Evolutionary conservation across 2,888 invertebrate species (phyloP).

Genomic region (Anoncus sp.): DNA sequence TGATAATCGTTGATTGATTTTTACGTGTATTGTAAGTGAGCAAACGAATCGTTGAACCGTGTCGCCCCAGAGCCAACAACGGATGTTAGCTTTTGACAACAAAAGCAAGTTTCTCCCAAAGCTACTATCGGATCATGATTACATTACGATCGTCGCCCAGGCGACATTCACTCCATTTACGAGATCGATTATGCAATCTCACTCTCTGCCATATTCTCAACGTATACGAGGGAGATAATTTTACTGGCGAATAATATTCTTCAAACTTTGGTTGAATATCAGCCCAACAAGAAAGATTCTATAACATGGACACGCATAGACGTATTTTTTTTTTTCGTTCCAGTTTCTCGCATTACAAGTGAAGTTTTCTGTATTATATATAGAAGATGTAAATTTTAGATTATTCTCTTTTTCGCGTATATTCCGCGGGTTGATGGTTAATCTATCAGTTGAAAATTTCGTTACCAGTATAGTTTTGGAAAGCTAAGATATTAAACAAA

Average conservation of each 20-base stretch:
- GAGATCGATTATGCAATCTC: constrained; percentile 15
- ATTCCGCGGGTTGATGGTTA: constrained; percentile 30
- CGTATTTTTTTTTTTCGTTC: neutral
- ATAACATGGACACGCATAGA: neutral
- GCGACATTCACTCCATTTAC: neutral
- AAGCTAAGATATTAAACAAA: constrained; percentile 53
- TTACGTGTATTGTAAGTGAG: neutral
- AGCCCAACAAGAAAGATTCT: neutral
- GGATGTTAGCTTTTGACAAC: neutral
- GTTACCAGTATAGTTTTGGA: constrained; percentile 46
- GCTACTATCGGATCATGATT: constrained; percentile 11
- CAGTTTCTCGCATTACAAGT: neutral
- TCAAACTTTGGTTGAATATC: constrained; percentile 4
- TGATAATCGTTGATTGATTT: neutral
- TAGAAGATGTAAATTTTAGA: neutral
- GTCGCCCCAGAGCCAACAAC: neutral
- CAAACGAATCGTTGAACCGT: neutral
- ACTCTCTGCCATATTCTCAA: neutral
- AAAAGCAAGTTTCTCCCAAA: constrained; percentile 2
- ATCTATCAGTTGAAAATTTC: constrained; percentile 46
- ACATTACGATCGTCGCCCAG: constrained; percentile 6
- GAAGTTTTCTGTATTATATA: neutral
- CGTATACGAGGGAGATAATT: neutral
- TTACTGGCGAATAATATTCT: neutral
- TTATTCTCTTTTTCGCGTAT: neutral